A percentile compares a stretch with the other conserved stretches of the same genome.
phyloP scores from a whole-genome alignment of 1,140 invertebrate genomes.

The Drosophila orosa region DNA sequence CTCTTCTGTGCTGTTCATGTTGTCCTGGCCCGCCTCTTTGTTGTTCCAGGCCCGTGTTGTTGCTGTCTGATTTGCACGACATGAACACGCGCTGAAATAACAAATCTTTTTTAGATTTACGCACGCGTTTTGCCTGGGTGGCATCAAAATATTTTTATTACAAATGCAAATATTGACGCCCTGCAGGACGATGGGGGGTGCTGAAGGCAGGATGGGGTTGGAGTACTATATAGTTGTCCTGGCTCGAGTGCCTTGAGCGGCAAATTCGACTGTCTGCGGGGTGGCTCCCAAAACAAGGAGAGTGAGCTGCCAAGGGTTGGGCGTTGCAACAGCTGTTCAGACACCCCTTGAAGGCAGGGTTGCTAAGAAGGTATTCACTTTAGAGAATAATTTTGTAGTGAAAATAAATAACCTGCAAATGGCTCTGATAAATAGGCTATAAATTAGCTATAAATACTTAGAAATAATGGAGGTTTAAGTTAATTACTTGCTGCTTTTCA shows the following conservation, averaged over 20 bases:
- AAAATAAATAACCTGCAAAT: accelerated
- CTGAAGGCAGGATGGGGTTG: constrained; percentile 2
- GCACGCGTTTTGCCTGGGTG: constrained; percentile 65
- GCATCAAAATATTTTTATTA: constrained; percentile 83
- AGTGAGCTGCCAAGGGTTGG: neutral
- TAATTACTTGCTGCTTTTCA: neutral
- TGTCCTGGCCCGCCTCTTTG: constrained; percentile 31
- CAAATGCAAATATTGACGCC: constrained; percentile 82
- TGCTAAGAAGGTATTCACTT: constrained; percentile 14
- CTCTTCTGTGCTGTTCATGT: constrained; percentile 28
- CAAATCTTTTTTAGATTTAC: constrained; percentile 81
- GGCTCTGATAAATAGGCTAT: neutral
- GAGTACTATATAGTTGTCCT: constrained; percentile 33
- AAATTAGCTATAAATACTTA: neutral
- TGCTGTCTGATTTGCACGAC: constrained; percentile 55
- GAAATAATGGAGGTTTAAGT: no score
- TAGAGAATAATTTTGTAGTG: accelerated
- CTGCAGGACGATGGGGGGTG: constrained; percentile 6
- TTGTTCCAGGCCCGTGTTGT: constrained; percentile 35
- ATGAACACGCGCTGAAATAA: constrained; percentile 67
- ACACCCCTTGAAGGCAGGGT: neutral
- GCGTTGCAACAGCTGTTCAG: constrained; percentile 21
- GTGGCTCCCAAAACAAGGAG: neutral
- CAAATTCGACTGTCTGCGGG: constrained; percentile 34
- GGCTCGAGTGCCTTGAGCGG: constrained; percentile 36